These are phyloP conservation scores for Cotesia vestalis DNA, from an alignment of 1,140 invertebrate species.

Conservation along the genomic window DNA sequence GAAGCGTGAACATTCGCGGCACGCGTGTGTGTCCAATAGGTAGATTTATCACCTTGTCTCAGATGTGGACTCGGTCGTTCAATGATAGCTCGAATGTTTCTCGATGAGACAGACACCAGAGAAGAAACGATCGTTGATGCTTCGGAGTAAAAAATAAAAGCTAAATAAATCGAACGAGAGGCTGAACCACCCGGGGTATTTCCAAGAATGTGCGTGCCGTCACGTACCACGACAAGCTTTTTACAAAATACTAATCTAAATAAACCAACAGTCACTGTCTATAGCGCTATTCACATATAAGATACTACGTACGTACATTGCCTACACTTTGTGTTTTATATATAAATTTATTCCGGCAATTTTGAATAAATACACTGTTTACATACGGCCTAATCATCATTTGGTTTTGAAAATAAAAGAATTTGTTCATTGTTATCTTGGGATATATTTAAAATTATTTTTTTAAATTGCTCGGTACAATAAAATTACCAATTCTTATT, in stretches of 20 bases:
- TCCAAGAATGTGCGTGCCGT: conserved; percentile 50
- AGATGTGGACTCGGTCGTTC: conserved; percentile 10
- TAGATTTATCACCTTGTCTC: conserved; percentile 30
- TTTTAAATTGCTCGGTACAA: too few species aligned
- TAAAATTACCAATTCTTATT: too few species aligned
- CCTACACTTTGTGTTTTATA: not conserved
- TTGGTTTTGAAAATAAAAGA: too few species aligned
- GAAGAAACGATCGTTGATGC: conserved; percentile 1
- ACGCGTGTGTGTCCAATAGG: conserved; percentile 23
- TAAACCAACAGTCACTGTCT: conserved; percentile 45
- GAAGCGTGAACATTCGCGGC: conserved; percentile 31
- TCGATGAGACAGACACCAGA: conserved; percentile 25
- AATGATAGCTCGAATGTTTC: conserved; percentile 17
- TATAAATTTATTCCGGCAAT: conserved; percentile 16
- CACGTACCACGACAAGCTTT: conserved; percentile 52
- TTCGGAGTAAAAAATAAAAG: too few species aligned
- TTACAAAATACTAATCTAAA: conserved; percentile 58
- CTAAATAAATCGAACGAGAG: too few species aligned
- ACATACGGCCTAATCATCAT: too few species aligned
- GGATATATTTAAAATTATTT: too few species aligned
- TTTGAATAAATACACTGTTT: too few species aligned
- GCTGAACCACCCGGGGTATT: conserved; percentile 39
- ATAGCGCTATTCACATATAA: conserved; percentile 2
- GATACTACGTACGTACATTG: not conserved
- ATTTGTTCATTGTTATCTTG: too few species aligned